Evolutionary conservation across 2,888 invertebrate genomes (phyloP).

Genomic region (Pristionchus exspectatus): DNA sequence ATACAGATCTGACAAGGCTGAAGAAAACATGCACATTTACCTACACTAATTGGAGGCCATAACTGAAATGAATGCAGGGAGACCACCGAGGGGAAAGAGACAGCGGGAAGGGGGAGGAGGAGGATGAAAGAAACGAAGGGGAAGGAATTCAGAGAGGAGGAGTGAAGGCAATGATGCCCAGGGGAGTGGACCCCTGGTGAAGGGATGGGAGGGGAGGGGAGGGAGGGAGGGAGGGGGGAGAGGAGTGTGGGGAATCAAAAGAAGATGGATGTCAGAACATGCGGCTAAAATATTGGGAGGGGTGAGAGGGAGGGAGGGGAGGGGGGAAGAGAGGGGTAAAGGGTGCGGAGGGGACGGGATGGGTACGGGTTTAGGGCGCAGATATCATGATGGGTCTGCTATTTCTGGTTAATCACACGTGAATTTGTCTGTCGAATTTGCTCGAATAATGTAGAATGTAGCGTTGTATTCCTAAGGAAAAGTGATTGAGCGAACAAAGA

Average conservation of each 20-base stretch:
- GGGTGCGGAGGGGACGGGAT: background rate
- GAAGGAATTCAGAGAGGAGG: slow-evolving; percentile 44
- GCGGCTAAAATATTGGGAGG: slow-evolving; percentile 34
- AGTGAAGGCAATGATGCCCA: slow-evolving; percentile 52
- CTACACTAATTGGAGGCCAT: background rate
- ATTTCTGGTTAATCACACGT: background rate
- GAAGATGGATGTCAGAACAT: slow-evolving; percentile 45
- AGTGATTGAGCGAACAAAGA: background rate
- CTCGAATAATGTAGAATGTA: background rate
- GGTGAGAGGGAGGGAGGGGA: slow-evolving; percentile 14
- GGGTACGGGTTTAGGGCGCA: background rate
- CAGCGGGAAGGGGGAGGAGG: background rate
- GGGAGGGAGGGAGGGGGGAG: background rate
- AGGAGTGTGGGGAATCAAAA: slow-evolving; percentile 46
- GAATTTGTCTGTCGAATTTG: background rate
- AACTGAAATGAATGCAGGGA: background rate
- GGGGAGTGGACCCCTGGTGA: slow-evolving; percentile 33
- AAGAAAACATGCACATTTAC: background rate
- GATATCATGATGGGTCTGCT: background rate
- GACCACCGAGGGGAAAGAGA: background rate
- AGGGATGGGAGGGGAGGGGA: background rate
- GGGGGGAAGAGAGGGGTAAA: slow-evolving; percentile 14
- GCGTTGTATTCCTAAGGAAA: background rate
- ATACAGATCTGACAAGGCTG: background rate
- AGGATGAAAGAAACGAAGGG: slow-evolving; percentile 10